Conservation (phyloP, 2,113 vertebrate genomes). For the Cettia cetti region DNA sequence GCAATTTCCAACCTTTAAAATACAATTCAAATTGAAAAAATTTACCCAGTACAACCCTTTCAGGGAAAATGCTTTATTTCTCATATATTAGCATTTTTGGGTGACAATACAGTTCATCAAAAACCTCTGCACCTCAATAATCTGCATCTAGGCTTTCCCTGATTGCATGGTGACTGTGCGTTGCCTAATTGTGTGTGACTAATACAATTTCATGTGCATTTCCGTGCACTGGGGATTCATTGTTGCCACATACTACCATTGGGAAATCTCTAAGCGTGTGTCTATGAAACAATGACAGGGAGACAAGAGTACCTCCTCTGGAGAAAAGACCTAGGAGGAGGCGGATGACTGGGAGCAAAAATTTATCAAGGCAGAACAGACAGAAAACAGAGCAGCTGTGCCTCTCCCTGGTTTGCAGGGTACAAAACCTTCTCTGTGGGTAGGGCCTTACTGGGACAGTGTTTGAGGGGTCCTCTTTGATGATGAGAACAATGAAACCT, state of each 20-base stretch:
- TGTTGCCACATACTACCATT: slow-evolving; percentile 61
- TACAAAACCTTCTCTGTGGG: background rate
- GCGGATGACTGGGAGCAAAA: slow-evolving; percentile 5
- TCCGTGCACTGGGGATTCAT: slow-evolving; percentile 60
- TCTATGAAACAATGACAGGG: slow-evolving; percentile 55
- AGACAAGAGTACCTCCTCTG: slow-evolving; percentile 36
- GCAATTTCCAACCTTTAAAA: slow-evolving; percentile 12
- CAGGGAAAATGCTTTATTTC: background rate
- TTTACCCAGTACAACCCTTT: background rate
- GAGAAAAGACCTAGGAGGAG: slow-evolving; percentile 46
- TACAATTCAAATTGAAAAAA: slow-evolving; percentile 20
- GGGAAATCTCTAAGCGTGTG: slow-evolving; percentile 53
- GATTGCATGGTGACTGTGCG: slow-evolving; percentile 31
- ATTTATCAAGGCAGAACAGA: background rate
- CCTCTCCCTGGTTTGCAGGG: background rate
- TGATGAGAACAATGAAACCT: background rate
- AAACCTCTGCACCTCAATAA: slow-evolving; percentile 45
- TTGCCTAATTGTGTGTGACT: slow-evolving; percentile 66
- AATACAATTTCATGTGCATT: slow-evolving; percentile 66
- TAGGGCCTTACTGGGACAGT: background rate
- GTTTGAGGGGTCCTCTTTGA: background rate
- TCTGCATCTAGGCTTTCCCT: slow-evolving; percentile 15
- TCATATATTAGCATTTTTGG: background rate
- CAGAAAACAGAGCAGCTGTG: background rate
- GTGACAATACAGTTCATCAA: slow-evolving; percentile 19